phyloP scores from a whole-genome alignment of 2,888 invertebrate species.

The Coelinius sp. region DNA sequence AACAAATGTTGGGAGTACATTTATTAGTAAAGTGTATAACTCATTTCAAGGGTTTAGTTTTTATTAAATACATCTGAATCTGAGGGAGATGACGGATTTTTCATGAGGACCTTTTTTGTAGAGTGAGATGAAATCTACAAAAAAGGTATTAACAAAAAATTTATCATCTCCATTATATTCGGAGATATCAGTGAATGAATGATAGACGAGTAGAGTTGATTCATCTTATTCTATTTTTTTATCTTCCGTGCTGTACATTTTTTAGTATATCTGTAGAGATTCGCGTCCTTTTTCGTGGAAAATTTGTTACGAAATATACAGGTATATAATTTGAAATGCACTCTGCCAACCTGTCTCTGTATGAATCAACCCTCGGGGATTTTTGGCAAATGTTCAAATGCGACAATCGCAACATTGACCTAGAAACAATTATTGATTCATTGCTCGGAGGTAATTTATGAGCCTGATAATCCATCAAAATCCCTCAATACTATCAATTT shows the following conservation, averaged over 20 bases:
- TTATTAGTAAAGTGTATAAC: too few species aligned
- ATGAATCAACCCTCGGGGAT: background rate
- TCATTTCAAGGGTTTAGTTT: too few species aligned
- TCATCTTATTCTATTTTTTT: background rate
- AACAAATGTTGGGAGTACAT: background rate
- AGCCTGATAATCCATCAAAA: background rate
- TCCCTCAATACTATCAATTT: background rate
- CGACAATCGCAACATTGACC: slow-evolving; percentile 38
- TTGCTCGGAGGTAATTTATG: background rate
- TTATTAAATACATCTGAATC: too few species aligned
- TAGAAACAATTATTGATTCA: slow-evolving; percentile 18
- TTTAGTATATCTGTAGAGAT: background rate
- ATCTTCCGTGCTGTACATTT: background rate
- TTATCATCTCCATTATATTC: too few species aligned
- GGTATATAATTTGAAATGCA: background rate
- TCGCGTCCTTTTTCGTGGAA: background rate
- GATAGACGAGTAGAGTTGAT: too few species aligned
- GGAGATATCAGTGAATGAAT: too few species aligned
- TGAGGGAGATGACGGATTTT: too few species aligned
- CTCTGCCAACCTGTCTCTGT: background rate
- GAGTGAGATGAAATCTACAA: too few species aligned
- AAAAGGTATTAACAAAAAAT: too few species aligned
- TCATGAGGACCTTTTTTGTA: too few species aligned
- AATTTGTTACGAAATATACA: background rate
- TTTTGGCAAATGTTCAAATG: slow-evolving; percentile 39